These are phyloP conservation scores for Peromyscus californicus DNA, from an alignment of 2,113 vertebrate species.

Conservation along the genomic window DNA sequence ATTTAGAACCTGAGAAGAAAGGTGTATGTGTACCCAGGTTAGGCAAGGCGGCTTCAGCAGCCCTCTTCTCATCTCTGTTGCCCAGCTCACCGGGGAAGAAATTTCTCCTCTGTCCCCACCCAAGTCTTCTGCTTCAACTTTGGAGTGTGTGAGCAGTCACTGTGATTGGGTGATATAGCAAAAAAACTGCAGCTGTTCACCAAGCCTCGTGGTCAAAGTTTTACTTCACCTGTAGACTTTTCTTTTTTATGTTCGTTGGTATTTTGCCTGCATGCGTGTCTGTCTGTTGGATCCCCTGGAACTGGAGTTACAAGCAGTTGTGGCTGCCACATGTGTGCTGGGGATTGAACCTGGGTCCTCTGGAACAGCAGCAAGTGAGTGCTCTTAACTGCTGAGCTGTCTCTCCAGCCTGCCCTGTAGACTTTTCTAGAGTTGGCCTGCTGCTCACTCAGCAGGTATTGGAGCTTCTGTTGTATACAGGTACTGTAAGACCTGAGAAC, in stretches of 20 bases:
- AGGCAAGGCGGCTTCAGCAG: background rate
- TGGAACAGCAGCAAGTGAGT: background rate
- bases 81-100: background rate
- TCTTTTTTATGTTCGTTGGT: background rate
- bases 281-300: background rate
- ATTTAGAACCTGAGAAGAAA: constrained; percentile 11
- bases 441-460: background rate
- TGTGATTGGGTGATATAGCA: background rate
- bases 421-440: background rate
- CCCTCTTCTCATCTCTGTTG: background rate
- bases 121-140: background rate
- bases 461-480: background rate
- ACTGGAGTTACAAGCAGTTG: background rate
- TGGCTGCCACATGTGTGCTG: background rate
- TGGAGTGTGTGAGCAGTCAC: background rate
- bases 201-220: background rate
- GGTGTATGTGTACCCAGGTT: background rate
- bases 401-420: background rate
- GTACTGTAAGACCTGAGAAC: background rate
- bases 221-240: background rate
- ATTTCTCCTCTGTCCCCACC: background rate
- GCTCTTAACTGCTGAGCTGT: background rate
- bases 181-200: background rate
- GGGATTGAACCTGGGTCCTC: background rate
- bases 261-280: background rate